Conservation (phyloP, 2,113 vertebrate species). For the Nyctibius bracteatus region DNA sequence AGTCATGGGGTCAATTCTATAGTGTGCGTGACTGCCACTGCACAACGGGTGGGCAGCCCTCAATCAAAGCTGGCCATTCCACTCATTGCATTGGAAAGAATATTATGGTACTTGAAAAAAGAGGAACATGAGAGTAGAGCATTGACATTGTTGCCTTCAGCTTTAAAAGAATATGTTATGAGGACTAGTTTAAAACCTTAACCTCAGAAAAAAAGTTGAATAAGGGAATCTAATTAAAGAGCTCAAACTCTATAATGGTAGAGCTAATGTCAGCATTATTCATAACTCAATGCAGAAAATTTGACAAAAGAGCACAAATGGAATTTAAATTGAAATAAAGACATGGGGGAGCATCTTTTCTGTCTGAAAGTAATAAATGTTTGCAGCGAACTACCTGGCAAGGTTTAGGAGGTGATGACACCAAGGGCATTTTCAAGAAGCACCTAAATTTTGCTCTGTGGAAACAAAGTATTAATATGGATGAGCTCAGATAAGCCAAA, state of each 20-base stretch:
- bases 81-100: neutral
- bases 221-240: constrained; percentile 56
- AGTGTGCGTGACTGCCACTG: rapidly evolving
- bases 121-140: neutral
- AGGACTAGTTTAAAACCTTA: constrained; percentile 13
- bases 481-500: constrained; percentile 1
- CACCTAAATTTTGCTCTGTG: neutral
- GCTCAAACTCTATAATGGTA: constrained; percentile 39
- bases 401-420: constrained; percentile 35
- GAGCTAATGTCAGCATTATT: constrained; percentile 68
- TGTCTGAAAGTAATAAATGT: constrained; percentile 46
- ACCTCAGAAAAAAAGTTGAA: constrained; percentile 21
- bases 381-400: constrained; percentile 17
- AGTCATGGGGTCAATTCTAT: neutral
- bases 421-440: neutral
- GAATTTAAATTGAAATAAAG: constrained; percentile 64
- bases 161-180: neutral
- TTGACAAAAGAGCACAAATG: constrained; percentile 58
- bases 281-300: constrained; percentile 22
- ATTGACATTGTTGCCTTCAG: neutral
- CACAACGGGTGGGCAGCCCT: neutral
- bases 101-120: neutral
- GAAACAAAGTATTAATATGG: neutral
- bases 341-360: constrained; percentile 14
- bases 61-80: neutral